Percentiles rank a stretch among this genome's conserved stretches.
phyloP scores from a whole-genome alignment of 2,113 vertebrate species.

The Passer montanus region DNA sequence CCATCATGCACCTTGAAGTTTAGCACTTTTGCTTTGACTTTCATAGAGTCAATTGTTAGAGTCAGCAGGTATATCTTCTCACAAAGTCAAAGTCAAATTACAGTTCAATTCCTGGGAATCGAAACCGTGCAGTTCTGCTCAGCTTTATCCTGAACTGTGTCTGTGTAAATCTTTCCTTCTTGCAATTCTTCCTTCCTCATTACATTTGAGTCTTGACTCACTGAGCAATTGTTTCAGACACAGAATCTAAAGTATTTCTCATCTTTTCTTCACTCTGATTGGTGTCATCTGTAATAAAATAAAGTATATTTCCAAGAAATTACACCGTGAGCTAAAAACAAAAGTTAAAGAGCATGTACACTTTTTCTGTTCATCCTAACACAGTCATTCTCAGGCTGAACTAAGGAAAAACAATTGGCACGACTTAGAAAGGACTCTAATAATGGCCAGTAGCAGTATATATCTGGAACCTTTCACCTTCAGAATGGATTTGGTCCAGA shows the following conservation, averaged over 20 bases:
- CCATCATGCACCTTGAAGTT: not conserved
- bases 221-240: constrained; percentile 28
- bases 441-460: constrained; percentile 13
- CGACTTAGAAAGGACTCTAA: constrained; percentile 6
- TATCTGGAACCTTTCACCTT: constrained; percentile 56
- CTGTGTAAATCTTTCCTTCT: constrained; percentile 21
- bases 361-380: not conserved
- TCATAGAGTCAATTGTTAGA: not conserved
- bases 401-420: not conserved
- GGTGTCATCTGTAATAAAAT: constrained; percentile 1
- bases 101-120: constrained; percentile 5
- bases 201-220: constrained; percentile 54
- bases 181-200: constrained; percentile 38
- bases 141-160: not conserved
- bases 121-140: not conserved
- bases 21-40: not conserved
- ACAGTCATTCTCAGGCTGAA: not conserved
- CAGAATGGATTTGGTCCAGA: constrained; percentile 44
- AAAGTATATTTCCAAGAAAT: constrained; percentile 14
- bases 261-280: not conserved
- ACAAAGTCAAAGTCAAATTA: constrained; percentile 38
- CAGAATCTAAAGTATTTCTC: constrained; percentile 15
- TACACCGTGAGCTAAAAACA: not conserved
- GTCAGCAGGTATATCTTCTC: not conserved
- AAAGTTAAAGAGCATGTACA: not conserved